A percentile compares a stretch with the other conserved stretches of the same genome.
Conservation (phyloP, 2,113 vertebrate species). For the Collichthys lucidus region DNA sequence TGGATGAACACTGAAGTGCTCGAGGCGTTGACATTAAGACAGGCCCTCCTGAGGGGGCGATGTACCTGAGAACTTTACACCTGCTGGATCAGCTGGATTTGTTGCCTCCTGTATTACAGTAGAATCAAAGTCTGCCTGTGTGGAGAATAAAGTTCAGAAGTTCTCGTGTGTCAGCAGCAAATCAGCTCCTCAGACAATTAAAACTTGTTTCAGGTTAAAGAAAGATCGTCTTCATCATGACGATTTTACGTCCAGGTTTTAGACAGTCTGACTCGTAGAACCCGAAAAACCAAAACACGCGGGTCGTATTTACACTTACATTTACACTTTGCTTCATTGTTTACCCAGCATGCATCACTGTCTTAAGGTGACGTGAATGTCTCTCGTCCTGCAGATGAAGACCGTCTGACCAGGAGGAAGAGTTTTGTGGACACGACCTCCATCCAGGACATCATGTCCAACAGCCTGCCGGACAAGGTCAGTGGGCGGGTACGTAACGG, state of each 20-base stretch:
- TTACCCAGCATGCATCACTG: neutral
- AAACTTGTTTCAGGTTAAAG: neutral
- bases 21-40: neutral
- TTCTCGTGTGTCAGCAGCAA: neutral
- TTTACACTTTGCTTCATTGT: too few relatives aligned
- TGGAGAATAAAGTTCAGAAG: neutral
- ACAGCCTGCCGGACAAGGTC: constrained; percentile 87
- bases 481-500: neutral
- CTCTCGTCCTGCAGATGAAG: constrained; percentile 87
- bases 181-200: neutral
- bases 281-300: too few relatives aligned
- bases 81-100: neutral
- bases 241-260: too few relatives aligned
- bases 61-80: neutral
- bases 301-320: too few relatives aligned
- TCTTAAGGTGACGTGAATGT: neutral
- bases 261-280: too few relatives aligned
- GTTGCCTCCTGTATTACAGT: neutral
- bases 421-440: constrained; percentile 95
- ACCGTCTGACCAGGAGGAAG: constrained; percentile 91
- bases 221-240: neutral
- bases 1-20: neutral
- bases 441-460: constrained; percentile 93
- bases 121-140: neutral
- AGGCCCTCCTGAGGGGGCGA: neutral